phyloP scores from a whole-genome alignment of 2,888 invertebrate species.

The Drosophila nigritarsus region DNA sequence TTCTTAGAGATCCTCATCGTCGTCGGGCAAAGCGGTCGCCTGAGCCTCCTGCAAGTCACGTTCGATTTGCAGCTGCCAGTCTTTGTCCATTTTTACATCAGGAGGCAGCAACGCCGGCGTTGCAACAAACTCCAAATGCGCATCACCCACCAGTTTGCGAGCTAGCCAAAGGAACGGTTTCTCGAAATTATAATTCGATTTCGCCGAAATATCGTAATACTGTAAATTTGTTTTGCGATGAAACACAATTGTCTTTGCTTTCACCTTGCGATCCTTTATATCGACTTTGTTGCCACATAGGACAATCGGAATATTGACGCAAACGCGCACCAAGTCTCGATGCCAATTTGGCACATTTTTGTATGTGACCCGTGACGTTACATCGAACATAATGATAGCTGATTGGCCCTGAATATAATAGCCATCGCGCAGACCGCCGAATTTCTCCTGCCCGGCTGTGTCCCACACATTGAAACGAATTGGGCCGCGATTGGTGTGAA shows the following conservation, averaged over 20 bases:
- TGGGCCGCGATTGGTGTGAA: slow-evolving; percentile 98
- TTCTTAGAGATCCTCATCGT: slow-evolving; percentile 96
- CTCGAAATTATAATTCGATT: slow-evolving; percentile 99
- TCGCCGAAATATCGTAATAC: slow-evolving; percentile 99
- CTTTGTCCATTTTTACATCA: slow-evolving; percentile 92
- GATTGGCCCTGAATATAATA: slow-evolving; percentile 99
- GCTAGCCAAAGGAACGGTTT: slow-evolving; percentile 6
- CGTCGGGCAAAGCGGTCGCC: slow-evolving; percentile 97
- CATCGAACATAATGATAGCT: slow-evolving; percentile 99
- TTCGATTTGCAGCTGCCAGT: slow-evolving; percentile 98
- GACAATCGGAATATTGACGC: slow-evolving; percentile 99
- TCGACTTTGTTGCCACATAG: slow-evolving; percentile 99
- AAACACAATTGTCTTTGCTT: slow-evolving; percentile 99
- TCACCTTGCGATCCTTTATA: slow-evolving; percentile 99
- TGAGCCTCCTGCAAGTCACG: slow-evolving; percentile 98
- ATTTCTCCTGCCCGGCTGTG: slow-evolving; percentile 99
- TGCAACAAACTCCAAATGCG: background rate
- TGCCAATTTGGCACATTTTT: slow-evolving; percentile 99
- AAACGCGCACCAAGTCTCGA: slow-evolving; percentile 98
- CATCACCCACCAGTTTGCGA: background rate
- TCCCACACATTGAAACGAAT: slow-evolving; percentile 99
- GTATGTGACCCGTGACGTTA: slow-evolving; percentile 99
- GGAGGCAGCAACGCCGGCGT: background rate
- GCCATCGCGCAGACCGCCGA: slow-evolving; percentile 99
- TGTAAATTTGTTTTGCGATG: slow-evolving; percentile 99